Evolutionary conservation across 1,140 invertebrate species (phyloP).

Genomic region (Heliconius nattereri): DNA sequence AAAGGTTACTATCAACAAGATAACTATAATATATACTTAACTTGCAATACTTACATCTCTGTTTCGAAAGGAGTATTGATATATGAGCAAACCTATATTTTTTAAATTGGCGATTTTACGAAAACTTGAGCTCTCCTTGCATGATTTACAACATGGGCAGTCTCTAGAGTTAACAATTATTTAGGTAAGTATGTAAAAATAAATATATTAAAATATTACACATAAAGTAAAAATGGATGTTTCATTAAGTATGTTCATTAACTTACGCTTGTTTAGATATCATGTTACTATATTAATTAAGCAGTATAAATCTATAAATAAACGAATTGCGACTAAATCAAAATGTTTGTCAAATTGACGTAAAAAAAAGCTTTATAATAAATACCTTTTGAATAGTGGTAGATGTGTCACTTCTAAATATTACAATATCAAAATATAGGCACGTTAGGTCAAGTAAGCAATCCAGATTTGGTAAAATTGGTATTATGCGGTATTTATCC

Average conservation of each 20-base stretch:
- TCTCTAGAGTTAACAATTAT: background rate
- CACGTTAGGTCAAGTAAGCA: too few species aligned
- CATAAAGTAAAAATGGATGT: background rate
- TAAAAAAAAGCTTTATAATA: background rate
- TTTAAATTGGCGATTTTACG: slow-evolving; percentile 43
- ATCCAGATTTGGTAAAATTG: too few species aligned
- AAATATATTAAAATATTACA: background rate
- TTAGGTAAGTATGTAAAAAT: background rate
- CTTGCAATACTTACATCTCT: slow-evolving; percentile 33
- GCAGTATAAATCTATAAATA: slow-evolving; percentile 6
- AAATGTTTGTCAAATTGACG: slow-evolving; percentile 13
- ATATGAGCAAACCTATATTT: slow-evolving; percentile 45
- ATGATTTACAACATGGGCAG: slow-evolving; percentile 41
- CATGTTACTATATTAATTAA: background rate
- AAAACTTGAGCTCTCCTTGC: slow-evolving; percentile 40
- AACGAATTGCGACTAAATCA: slow-evolving; percentile 3
- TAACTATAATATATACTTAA: background rate
- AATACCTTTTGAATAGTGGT: background rate
- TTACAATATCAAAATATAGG: background rate
- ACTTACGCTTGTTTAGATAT: slow-evolving; percentile 10
- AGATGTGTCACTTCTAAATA: background rate
- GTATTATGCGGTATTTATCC: too few species aligned
- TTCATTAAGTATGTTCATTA: background rate
- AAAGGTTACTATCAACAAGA: background rate
- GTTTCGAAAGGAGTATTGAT: slow-evolving; percentile 31